Evolutionary conservation across 2,888 invertebrate genomes (phyloP), one percentile per base, ranked within the genome.

Genomic region (Sinopyrophorus schimmeli): DNA sequence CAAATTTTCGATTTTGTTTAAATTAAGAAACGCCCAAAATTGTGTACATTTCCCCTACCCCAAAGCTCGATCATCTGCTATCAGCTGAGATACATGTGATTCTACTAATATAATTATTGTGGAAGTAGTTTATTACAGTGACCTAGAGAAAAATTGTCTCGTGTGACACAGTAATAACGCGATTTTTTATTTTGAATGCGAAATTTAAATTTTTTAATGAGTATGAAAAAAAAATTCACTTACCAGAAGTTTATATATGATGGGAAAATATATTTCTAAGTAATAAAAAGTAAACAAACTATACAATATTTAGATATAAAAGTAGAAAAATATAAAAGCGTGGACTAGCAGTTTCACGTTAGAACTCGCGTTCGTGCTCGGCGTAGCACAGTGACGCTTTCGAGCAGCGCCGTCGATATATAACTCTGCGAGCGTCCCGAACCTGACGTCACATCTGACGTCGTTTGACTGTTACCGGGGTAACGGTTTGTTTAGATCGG

Each of bases 401-500:
- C 48, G 56, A 61, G 59, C 63, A 58, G 55, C 59, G 61, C 62
- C 65, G 69, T 70, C 70, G 70, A 70, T 72, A 72, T 72, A 72
- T 72, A 72, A 71, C 68, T 60, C 60, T 59, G 51, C 43, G 47
- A 47, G 57, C 54, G 56, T 58, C 51, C 58, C 63, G 58, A 60
- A 30, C 76, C 73, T 75, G 75, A 57, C 64, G 64, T 53, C 56
- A 56, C 50, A 32, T 12, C 37, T 59, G 66, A 71, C 70, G 70
- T 71, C 71, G 69, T 61, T 73, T 59, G 64, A 69, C 58, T 58
- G 70, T 70, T 65, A 61, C 67, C 63, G 55, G 49, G 68, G 67
- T 61, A 64, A 70, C 70, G 66, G 68, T 70, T 70, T 70, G 69
- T 70, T 71, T 71, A 64, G 67, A 76, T 76, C 75, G 74, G 74